Conservation (phyloP, 1,140 invertebrate species). For the Aradophagus sp. region DNA sequence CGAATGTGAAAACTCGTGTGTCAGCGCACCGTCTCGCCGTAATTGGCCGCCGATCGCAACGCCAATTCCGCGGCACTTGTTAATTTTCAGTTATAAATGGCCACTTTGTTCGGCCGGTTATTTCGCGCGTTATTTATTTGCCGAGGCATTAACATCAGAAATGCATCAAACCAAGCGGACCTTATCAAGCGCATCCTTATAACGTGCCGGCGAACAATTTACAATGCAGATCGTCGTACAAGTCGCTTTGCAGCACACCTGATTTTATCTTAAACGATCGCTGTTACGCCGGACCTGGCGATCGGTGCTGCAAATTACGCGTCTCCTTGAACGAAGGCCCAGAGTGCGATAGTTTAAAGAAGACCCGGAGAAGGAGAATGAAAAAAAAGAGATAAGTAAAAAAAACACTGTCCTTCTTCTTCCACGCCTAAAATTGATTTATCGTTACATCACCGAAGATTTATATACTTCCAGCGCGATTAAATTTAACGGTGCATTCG, state of each 20-base stretch:
- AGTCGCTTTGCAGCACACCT: constrained; percentile 53
- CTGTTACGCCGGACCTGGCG: constrained; percentile 26
- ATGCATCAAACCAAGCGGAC: constrained; percentile 38
- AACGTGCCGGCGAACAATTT: constrained; percentile 55
- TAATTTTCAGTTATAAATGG: constrained; percentile 23
- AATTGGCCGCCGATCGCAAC: constrained; percentile 20
- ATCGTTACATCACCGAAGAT: constrained; percentile 54
- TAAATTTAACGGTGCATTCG: constrained; percentile 32
- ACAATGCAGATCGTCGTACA: constrained; percentile 54
- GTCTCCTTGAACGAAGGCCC: constrained; percentile 35
- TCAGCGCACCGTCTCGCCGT: constrained; percentile 12
- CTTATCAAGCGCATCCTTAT: constrained; percentile 48
- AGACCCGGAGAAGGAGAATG: constrained; percentile 17
- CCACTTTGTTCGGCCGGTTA: constrained; percentile 46
- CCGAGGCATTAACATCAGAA: constrained; percentile 40
- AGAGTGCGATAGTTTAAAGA: constrained; percentile 27
- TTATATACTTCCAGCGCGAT: constrained; percentile 55
- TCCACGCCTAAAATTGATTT: constrained; percentile 62
- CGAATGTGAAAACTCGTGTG: constrained; percentile 20
- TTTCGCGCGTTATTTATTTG: constrained; percentile 46
- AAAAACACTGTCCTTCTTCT: neutral
- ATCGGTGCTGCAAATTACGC: constrained; percentile 53
- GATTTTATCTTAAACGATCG: constrained; percentile 56
- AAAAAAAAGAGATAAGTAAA: too few species aligned
- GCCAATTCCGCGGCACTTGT: neutral